These are phyloP conservation scores for Leptopilina myrica DNA, from an alignment of 2,888 invertebrate species.

Conservation along the genomic window DNA sequence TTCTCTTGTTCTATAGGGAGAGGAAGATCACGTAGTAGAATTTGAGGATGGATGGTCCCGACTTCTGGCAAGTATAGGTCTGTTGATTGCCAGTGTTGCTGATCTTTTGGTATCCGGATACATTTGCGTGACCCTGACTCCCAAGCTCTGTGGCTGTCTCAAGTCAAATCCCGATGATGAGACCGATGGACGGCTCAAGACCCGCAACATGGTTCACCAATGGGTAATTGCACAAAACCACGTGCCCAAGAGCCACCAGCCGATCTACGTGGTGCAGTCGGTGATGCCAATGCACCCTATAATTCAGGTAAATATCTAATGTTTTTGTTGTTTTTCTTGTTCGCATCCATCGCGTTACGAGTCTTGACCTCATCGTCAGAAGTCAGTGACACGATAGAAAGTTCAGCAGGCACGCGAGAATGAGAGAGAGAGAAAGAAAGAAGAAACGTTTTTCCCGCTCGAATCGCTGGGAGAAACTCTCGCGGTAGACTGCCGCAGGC, in stretches of 20 bases:
- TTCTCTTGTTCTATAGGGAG: constrained; percentile 57
- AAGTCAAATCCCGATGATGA: constrained; percentile 57
- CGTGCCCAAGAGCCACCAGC: constrained; percentile 69
- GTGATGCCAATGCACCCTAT: constrained; percentile 71
- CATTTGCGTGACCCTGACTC: constrained; percentile 71
- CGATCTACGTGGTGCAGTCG: constrained; percentile 73
- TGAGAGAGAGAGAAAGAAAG: no score
- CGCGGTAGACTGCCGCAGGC: constrained; percentile 53
- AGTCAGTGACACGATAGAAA: constrained; percentile 72
- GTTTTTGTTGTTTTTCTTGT: constrained; percentile 30
- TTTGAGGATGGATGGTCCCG: constrained; percentile 81
- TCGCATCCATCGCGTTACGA: constrained; percentile 21
- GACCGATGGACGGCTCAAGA: constrained; percentile 68
- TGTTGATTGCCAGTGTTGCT: constrained; percentile 80
- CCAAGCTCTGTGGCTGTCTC: constrained; percentile 72
- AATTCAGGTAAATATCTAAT: constrained; percentile 67
- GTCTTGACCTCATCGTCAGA: constrained; percentile 58
- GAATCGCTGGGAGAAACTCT: constrained; percentile 41
- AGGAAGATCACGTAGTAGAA: constrained; percentile 64
- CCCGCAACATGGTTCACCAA: constrained; percentile 74
- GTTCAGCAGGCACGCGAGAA: constrained; percentile 59
- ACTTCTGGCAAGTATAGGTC: constrained; percentile 81
- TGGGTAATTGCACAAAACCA: constrained; percentile 74
- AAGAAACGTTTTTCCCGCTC: constrained; percentile 48
- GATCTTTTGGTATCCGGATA: constrained; percentile 76